Evolutionary conservation across 2,113 vertebrate species (phyloP).

Genomic region (Emydura subglobosa): DNA sequence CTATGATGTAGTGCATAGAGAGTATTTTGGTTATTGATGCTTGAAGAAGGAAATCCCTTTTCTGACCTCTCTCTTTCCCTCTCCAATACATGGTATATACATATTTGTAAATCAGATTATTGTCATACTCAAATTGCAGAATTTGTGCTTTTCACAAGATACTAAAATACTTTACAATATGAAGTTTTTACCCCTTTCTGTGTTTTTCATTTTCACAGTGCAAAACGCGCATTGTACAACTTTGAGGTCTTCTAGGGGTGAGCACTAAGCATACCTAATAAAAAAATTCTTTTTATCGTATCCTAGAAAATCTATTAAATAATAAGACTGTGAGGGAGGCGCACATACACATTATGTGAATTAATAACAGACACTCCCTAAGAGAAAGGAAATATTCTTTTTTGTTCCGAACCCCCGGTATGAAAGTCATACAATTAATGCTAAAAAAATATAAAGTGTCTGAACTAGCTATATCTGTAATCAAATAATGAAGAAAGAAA

Average conservation of each 20-base stretch:
- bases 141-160: slow-evolving; percentile 49
- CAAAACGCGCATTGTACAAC: slow-evolving; percentile 4
- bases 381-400: slow-evolving; percentile 56
- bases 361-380: slow-evolving; percentile 63
- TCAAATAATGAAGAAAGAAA: slow-evolving; percentile 81
- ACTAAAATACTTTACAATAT: slow-evolving; percentile 19
- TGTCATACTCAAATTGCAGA: slow-evolving; percentile 28
- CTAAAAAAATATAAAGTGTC: slow-evolving; percentile 70
- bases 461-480: slow-evolving; percentile 79
- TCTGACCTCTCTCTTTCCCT: slow-evolving; percentile 43
- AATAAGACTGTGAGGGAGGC: slow-evolving; percentile 26
- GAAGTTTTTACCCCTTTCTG: slow-evolving; percentile 27
- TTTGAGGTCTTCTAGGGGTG: background rate
- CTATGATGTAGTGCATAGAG: slow-evolving; percentile 39
- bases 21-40: slow-evolving; percentile 62
- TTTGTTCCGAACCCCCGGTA: slow-evolving; percentile 71
- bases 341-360: background rate
- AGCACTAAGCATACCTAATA: slow-evolving; percentile 14
- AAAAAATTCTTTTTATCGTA: slow-evolving; percentile 52
- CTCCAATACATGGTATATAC: background rate
- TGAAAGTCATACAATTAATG: slow-evolving; percentile 77
- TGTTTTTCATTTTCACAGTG: background rate
- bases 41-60: slow-evolving; percentile 63
- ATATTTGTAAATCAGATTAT: slow-evolving; percentile 32
- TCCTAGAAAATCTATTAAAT: slow-evolving; percentile 39